Conservation (phyloP, 2,113 vertebrate species). For the Carettochelys insculpta region DNA sequence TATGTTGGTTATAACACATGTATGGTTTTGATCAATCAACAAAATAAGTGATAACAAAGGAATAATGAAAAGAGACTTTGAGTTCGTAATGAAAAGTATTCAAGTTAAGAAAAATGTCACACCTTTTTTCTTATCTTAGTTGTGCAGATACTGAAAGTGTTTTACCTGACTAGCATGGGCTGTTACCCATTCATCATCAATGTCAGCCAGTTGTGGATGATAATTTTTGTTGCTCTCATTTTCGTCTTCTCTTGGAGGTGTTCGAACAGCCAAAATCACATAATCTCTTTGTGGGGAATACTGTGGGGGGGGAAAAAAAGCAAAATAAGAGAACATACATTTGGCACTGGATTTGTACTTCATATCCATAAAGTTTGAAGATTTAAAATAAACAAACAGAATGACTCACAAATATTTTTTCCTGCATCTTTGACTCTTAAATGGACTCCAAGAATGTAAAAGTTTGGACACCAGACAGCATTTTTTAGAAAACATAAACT, state of each 20-base stretch:
- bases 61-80: fast-evolving
- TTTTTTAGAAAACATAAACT: not conserved
- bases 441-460: not conserved
- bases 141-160: not conserved
- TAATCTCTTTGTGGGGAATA: slow-evolving; percentile 87
- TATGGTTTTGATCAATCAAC: not conserved
- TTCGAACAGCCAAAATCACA: slow-evolving; percentile 83
- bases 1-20: not conserved
- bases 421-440: not conserved
- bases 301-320: slow-evolving; percentile 70
- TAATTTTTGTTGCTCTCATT: slow-evolving; percentile 23
- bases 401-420: not conserved
- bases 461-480: not conserved
- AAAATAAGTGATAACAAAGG: not conserved
- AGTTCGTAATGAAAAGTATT: too few species aligned
- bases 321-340: not conserved
- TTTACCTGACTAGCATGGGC: slow-evolving; percentile 90
- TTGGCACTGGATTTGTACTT: fast-evolving
- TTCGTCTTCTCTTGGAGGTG: slow-evolving; percentile 81
- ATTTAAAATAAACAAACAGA: too few species aligned
- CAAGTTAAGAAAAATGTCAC: not conserved
- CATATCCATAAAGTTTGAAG: not conserved
- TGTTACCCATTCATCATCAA: slow-evolving; percentile 87
- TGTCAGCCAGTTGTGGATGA: slow-evolving; percentile 38
- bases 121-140: not conserved